Evolutionary conservation across 2,888 invertebrate genomes (phyloP), one percentile per base, ranked within the genome.

Genomic region (Branchellion lobata): DNA sequence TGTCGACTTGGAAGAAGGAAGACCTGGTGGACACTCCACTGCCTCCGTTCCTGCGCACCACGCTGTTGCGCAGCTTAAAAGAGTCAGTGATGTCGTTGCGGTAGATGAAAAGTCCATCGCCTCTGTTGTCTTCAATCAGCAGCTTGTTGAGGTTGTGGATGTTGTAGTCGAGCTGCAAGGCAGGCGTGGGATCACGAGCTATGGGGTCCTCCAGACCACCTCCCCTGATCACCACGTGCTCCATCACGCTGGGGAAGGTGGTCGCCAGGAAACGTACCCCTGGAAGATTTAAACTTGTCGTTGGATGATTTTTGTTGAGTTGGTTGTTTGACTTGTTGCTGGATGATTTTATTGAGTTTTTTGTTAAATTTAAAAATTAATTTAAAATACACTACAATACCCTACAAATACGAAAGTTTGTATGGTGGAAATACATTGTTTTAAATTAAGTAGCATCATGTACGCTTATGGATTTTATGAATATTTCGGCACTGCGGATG

Each of bases 201-300:
- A 93, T 92, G 86, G 95, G 96, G 88, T 99, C 98, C 78, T 96
- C 90, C 0, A 98, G 90, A 0, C 99, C 99, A 3, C 97, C 95
- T 68, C 84, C 82, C 29, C 83, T 83, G 24, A 87, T 84, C 18
- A 81, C 79, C 0, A 85, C 83, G 79, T 85, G 83, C 11, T 51
- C 53, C 21, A 84, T 11, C 5, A 73, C 68, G 65, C 83, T 82
- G 0, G 80, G 78, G n/a, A 53, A 47, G 18, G 83, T 82, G 8
- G 81, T 83, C 1, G 81, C 81, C 40, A 81, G 36, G 71, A 82
- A 83, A n/a, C 81, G 81, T 21, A 83, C 81, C 21, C 83, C 83
- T 83, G 47, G 8, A 71, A 40, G 31, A 57, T 47, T 14, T 47
- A 14, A 47, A 47, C n/a, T n/a, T n/a, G n/a, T n/a, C n/a, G n/a